phyloP scores from a whole-genome alignment of 2,888 invertebrate species.

The Cotesia congregata region DNA sequence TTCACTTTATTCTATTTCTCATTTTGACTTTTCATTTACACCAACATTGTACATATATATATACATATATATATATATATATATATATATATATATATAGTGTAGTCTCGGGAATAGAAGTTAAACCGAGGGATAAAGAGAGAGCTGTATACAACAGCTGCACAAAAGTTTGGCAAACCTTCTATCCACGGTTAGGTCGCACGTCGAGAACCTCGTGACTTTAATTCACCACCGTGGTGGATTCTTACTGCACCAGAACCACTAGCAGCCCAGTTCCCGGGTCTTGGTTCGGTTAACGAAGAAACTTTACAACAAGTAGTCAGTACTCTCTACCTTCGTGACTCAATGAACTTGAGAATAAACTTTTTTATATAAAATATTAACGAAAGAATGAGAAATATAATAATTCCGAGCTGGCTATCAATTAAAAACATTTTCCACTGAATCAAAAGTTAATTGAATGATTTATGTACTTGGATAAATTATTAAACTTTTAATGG shows the following conservation, averaged over 20 bases:
- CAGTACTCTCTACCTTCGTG: constrained; percentile 7
- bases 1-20: not conserved
- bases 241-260: constrained; percentile 16
- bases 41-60: not conserved
- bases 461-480: not conserved
- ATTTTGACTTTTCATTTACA: constrained; percentile 1
- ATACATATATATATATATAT: too few relatives aligned
- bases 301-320: constrained; percentile 22
- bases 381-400: too few relatives aligned
- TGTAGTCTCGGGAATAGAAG: not conserved
- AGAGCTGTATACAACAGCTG: not conserved
- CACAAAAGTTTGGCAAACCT: constrained; percentile 1
- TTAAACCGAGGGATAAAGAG: not conserved
- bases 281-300: constrained; percentile 19
- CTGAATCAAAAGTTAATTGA: not conserved
- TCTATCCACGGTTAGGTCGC: not conserved
- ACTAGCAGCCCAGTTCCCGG: constrained; percentile 8
- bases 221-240: constrained; percentile 30
- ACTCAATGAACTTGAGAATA: not conserved
- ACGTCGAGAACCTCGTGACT: constrained; percentile 27
- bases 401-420: constrained; percentile 8
- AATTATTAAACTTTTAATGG: not conserved
- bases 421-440: constrained; percentile 1
- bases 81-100: not conserved
- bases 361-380: not conserved